Conservation (phyloP, 1,140 invertebrate genomes). For the Triops cancriformis region DNA sequence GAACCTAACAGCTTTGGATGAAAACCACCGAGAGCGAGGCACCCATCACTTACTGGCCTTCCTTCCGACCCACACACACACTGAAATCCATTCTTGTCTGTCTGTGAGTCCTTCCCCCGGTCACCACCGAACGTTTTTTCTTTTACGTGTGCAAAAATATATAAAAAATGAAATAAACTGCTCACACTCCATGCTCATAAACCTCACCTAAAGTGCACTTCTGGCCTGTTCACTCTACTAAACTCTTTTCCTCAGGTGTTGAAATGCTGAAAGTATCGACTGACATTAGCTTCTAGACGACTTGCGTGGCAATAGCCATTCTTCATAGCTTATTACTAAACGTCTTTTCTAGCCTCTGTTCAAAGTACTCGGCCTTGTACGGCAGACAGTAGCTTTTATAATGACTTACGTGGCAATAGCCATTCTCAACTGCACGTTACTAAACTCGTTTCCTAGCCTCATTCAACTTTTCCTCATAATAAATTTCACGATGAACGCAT, state of each 20-base stretch:
- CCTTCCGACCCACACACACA: not conserved
- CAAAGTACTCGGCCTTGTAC: too few relatives aligned
- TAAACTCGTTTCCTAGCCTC: too few relatives aligned
- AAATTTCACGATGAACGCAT: too few relatives aligned
- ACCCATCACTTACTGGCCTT: not conserved
- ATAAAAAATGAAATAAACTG: not conserved
- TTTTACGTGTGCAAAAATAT: not conserved
- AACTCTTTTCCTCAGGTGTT: not conserved
- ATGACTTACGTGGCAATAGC: too few relatives aligned
- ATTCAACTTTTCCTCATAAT: too few relatives aligned
- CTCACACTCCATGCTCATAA: not conserved
- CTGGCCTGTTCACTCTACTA: not conserved
- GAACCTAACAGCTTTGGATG: conserved; percentile 9
- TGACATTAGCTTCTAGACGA: too few relatives aligned
- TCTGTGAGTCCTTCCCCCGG: not conserved
- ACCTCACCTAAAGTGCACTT: not conserved
- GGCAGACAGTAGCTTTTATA: too few relatives aligned
- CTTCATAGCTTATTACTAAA: too few relatives aligned
- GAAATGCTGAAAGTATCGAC: not conserved
- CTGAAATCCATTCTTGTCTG: conserved; percentile 4
- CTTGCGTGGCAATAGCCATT: too few relatives aligned
- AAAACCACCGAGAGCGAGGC: not conserved
- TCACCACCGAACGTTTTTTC: not conserved
- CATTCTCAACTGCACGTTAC: too few relatives aligned
- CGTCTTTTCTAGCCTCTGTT: too few relatives aligned